A percentile compares a stretch with the other conserved stretches of the same genome.
Conservation (phyloP, 1,140 invertebrate species). For the Gryllus bimaculatus region DNA sequence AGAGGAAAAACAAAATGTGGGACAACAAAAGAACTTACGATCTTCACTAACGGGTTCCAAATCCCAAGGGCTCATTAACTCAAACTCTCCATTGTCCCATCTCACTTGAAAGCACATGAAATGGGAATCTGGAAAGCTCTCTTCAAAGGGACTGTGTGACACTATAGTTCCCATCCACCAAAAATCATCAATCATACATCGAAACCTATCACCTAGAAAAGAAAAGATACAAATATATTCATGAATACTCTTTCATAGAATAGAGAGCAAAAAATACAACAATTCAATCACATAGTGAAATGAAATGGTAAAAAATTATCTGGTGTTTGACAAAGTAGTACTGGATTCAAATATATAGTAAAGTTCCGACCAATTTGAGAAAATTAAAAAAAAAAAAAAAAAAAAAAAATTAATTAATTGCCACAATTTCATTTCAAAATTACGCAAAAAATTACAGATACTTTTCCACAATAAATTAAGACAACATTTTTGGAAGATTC, state of each 20-base stretch:
- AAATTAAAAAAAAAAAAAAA: no score
- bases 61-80: constrained; percentile 93
- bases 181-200: constrained; percentile 90
- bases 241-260: neutral
- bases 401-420: no score
- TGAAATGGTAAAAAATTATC: no score
- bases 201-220: constrained; percentile 53
- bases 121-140: constrained; percentile 61
- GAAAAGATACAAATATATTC: constrained; percentile 8
- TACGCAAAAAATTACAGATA: no score
- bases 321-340: no score
- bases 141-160: constrained; percentile 52
- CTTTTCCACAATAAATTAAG: no score
- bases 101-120: constrained; percentile 82
- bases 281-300: no score
- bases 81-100: constrained; percentile 90
- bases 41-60: constrained; percentile 74
- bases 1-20: no score
- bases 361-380: no score
- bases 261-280: neutral
- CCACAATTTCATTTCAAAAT: no score
- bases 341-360: no score
- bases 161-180: constrained; percentile 91
- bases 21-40: constrained; percentile 13
- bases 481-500: no score